Evolutionary conservation across 2,113 vertebrate species (phyloP).

Genomic region (Pycnonotus jocosus): DNA sequence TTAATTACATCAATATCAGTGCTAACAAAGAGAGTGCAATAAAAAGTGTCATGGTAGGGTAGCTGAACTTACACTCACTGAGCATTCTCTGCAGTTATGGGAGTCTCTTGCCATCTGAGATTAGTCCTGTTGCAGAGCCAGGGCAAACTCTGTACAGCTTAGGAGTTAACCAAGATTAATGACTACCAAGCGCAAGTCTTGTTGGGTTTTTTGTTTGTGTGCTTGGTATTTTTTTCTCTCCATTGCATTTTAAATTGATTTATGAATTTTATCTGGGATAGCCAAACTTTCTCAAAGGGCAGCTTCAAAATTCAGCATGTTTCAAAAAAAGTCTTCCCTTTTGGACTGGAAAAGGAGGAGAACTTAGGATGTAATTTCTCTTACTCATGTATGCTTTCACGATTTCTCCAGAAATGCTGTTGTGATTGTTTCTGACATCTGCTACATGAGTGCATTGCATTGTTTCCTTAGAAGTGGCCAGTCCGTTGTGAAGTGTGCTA

Average conservation of each 20-base stretch:
- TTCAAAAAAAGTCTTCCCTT: neutral
- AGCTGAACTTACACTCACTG: neutral
- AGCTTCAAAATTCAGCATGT: neutral
- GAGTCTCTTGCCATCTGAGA: neutral
- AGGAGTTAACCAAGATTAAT: neutral
- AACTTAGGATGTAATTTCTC: neutral
- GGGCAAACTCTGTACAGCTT: neutral
- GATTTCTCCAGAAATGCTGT: neutral
- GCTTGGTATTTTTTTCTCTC: neutral
- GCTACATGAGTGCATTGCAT: neutral
- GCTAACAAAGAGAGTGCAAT: neutral
- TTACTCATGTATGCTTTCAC: neutral
- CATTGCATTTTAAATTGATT: neutral
- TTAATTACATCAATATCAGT: neutral
- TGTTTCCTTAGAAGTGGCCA: neutral
- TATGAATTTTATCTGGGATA: neutral
- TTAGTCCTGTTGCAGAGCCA: neutral
- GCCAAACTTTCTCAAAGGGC: neutral
- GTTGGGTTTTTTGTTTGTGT: neutral
- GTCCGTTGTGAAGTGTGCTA: neutral
- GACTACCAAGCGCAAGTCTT: neutral
- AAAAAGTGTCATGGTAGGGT: rapidly evolving
- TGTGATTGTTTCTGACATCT: neutral
- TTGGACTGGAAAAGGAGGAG: neutral
- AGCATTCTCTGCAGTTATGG: neutral